Percentiles rank a stretch among this genome's conserved stretches.
Conservation (phyloP, 2,113 vertebrate species). For the Rhinoderma darwinii region DNA sequence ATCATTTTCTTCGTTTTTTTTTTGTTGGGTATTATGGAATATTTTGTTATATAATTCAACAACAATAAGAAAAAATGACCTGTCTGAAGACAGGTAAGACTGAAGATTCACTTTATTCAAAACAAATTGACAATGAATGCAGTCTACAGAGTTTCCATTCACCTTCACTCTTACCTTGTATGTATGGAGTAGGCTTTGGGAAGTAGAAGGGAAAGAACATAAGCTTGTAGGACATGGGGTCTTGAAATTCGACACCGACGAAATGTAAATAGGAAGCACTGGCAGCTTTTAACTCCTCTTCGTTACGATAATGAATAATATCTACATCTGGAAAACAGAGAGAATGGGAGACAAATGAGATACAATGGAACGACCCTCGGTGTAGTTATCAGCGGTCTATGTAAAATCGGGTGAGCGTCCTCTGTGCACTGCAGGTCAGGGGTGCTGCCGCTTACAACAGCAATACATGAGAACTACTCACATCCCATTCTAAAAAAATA, state of each 20-base stretch:
- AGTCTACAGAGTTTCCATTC: too few relatives aligned
- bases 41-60: too few relatives aligned
- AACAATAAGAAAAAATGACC: too few relatives aligned
- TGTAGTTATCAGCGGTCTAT: too few relatives aligned
- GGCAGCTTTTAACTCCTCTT: conserved; percentile 71
- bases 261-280: conserved; percentile 68
- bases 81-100: not conserved
- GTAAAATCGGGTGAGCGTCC: too few relatives aligned
- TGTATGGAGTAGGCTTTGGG: conserved; percentile 70
- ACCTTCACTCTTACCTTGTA: conserved; percentile 10
- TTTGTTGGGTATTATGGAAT: too few relatives aligned
- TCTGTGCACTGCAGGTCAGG: too few relatives aligned
- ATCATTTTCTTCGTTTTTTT: too few relatives aligned
- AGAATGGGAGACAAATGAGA: too few relatives aligned
- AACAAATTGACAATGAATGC: too few relatives aligned
- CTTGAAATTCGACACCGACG: conserved; percentile 74
- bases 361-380: too few relatives aligned
- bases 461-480: not conserved
- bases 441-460: too few relatives aligned
- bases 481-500: not conserved
- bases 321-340: conserved; percentile 64
- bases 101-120: not conserved
- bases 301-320: conserved; percentile 71
- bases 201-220: conserved; percentile 71
- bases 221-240: conserved; percentile 75